Conservation (phyloP, 2,113 vertebrate genomes). For the Corythoichthys intestinalis region DNA sequence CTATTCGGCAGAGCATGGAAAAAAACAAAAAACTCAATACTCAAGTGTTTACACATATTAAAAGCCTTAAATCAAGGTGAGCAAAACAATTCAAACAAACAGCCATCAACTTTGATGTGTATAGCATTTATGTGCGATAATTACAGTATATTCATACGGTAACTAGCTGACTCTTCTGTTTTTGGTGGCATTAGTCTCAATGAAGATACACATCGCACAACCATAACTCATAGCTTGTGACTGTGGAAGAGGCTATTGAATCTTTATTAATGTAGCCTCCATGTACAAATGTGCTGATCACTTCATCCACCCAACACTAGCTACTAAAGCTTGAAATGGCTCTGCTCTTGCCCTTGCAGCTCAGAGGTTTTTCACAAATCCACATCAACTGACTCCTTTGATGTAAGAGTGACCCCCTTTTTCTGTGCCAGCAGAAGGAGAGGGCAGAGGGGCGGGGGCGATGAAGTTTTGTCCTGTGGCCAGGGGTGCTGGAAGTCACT, state of each 20-base stretch:
- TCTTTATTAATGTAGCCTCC: background rate
- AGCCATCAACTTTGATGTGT: background rate
- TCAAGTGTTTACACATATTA: background rate
- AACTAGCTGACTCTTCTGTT: too few relatives aligned
- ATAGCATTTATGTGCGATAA: background rate
- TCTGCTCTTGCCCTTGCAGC: slow-evolving; percentile 29
- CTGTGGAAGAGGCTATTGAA: background rate
- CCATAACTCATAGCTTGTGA: background rate
- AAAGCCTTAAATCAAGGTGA: too few relatives aligned
- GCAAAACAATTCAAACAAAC: background rate
- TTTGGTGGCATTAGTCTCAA: too few relatives aligned
- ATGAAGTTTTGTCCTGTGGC: too few relatives aligned
- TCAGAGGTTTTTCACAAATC: slow-evolving; percentile 27
- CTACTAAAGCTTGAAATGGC: slow-evolving; percentile 8
- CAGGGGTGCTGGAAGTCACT: too few relatives aligned
- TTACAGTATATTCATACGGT: background rate
- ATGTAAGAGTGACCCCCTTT: slow-evolving; percentile 46
- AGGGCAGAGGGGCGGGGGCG: too few relatives aligned
- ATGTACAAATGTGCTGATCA: background rate
- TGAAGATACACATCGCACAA: too few relatives aligned
- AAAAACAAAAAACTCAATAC: background rate
- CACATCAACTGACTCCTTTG: slow-evolving; percentile 45
- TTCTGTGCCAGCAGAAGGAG: slow-evolving; percentile 35
- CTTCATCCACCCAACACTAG: slow-evolving; percentile 2
- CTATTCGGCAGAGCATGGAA: background rate